Evolutionary conservation across 2,797 vertebrate genomes (phyloP).

Genomic region (Pangasius djambal): DNA sequence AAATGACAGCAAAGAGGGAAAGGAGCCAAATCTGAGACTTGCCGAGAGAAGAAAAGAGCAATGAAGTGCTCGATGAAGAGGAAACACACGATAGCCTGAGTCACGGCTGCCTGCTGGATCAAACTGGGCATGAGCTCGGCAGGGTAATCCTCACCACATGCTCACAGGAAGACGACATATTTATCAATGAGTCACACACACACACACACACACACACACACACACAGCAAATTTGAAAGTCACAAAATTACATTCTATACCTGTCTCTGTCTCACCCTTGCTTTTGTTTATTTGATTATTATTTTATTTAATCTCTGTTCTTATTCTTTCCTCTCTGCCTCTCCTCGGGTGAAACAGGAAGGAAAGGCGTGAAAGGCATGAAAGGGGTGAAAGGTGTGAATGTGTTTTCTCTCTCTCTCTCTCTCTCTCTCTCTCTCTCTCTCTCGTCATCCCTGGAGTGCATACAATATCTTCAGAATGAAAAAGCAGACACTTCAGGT

Average conservation of each 20-base stretch:
- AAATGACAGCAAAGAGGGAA: background rate
- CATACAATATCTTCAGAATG: background rate
- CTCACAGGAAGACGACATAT: slow-evolving; percentile 46
- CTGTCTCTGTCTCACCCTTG: background rate
- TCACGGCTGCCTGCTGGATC: slow-evolving; percentile 33
- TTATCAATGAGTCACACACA: slow-evolving; percentile 44
- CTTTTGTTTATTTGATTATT: background rate
- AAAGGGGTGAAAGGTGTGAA: background rate
- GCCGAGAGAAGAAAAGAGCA: slow-evolving; percentile 26
- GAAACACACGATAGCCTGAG: slow-evolving; percentile 25
- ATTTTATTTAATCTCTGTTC: background rate
- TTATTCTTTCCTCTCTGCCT: background rate
- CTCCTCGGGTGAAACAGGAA: background rate
- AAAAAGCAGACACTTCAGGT: background rate
- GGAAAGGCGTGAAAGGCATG: background rate
- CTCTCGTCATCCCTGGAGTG: background rate
- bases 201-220: slow-evolving; percentile 2
- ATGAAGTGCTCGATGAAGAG: slow-evolving; percentile 23
- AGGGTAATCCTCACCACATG: slow-evolving; percentile 49
- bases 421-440: background rate
- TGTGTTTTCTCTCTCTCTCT: background rate
- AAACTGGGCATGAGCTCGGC: slow-evolving; percentile 40
- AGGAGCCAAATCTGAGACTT: background rate
- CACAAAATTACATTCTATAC: slow-evolving; percentile 1
- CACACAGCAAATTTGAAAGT: background rate